Evolutionary conservation across 2,888 invertebrate species (phyloP).

Genomic region (Belgica antarctica): DNA sequence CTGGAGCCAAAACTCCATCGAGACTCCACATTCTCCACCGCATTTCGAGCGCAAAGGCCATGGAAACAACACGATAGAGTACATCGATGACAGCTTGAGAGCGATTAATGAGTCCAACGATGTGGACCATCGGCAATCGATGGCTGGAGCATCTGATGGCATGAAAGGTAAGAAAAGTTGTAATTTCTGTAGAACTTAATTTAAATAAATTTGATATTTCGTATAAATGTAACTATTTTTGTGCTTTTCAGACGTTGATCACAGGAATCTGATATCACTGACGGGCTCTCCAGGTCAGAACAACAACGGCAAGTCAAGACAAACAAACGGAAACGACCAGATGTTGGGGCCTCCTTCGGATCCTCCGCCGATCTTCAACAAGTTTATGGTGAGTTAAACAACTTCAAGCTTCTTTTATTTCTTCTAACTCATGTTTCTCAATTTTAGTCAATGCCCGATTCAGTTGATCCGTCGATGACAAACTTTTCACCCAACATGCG

Average conservation of each 20-base stretch:
- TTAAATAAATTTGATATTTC: neutral
- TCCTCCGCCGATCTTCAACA: neutral
- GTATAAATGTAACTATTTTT: neutral
- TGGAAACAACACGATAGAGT: slow-evolving; percentile 60
- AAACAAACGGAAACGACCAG: slow-evolving; percentile 26
- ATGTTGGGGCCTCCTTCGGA: slow-evolving; percentile 7
- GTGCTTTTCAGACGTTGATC: slow-evolving; percentile 68
- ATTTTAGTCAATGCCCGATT: slow-evolving; percentile 8
- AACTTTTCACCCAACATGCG: slow-evolving; percentile 3
- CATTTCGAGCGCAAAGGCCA: slow-evolving; percentile 63
- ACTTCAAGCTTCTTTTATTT: neutral
- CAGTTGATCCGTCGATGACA: slow-evolving; percentile 44
- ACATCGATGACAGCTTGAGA: slow-evolving; percentile 58
- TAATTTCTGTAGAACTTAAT: neutral
- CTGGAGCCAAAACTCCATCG: slow-evolving; percentile 51
- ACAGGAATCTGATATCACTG: slow-evolving; percentile 78
- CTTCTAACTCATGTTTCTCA: neutral
- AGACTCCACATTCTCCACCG: slow-evolving; percentile 67
- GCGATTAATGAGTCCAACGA: slow-evolving; percentile 51
- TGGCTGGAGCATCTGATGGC: slow-evolving; percentile 51
- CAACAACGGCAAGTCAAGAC: no score
- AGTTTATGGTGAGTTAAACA: slow-evolving; percentile 16
- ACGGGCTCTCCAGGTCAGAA: slow-evolving; percentile 65
- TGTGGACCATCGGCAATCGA: slow-evolving; percentile 63
- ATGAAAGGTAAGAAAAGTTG: slow-evolving; percentile 48